phyloP scores from a whole-genome alignment of 1,140 invertebrate genomes.

The Drosophila miranda region DNA sequence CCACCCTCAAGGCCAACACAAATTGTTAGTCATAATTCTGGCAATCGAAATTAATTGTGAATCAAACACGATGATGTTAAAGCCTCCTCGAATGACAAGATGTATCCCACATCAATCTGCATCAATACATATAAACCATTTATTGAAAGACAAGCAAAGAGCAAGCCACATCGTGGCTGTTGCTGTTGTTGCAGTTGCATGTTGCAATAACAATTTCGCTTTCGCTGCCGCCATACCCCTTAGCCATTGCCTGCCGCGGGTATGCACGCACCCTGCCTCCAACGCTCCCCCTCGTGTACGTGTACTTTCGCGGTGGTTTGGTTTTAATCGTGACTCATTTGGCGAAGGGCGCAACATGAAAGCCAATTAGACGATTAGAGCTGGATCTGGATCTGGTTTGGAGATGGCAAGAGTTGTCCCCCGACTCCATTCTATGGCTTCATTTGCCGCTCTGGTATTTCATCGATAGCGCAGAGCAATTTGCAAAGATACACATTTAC shows the following conservation, averaged over 20 bases:
- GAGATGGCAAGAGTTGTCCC: slow-evolving; percentile 21
- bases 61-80: too few species aligned
- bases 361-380: too few species aligned
- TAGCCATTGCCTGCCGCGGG: slow-evolving; percentile 6
- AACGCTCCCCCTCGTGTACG: too few species aligned
- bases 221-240: slow-evolving; percentile 34
- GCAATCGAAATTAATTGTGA: too few species aligned
- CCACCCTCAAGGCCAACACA: too few species aligned
- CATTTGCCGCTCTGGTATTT: slow-evolving; percentile 24
- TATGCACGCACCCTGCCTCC: neutral
- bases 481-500: neutral
- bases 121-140: too few species aligned
- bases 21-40: too few species aligned
- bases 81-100: too few species aligned
- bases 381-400: slow-evolving; percentile 33
- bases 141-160: too few species aligned
- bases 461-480: neutral
- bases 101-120: too few species aligned
- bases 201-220: slow-evolving; percentile 74
- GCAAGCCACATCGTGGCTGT: slow-evolving; percentile 33
- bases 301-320: slow-evolving; percentile 38
- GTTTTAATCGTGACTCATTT: slow-evolving; percentile 72
- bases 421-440: slow-evolving; percentile 60
- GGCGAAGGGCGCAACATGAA: too few species aligned
- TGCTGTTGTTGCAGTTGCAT: slow-evolving; percentile 63